Base-by-base conservation (phyloP, 2,113 vertebrate species). In the Macquaria australasica region DNA sequence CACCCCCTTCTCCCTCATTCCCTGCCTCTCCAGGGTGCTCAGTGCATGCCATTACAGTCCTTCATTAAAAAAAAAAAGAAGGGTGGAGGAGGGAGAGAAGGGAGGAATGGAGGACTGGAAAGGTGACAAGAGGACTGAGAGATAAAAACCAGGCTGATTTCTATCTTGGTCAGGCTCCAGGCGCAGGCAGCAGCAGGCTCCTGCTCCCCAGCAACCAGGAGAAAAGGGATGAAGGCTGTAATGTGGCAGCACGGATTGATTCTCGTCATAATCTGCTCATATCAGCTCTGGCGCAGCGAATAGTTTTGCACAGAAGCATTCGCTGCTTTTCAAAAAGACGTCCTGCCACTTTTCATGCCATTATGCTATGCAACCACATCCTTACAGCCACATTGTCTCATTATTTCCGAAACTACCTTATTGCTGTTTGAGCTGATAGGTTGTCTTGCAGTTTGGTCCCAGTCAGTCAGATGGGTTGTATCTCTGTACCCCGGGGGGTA, bases 231-330 rank as follows among this genome's bases (percentile, higher is more conserved):
- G 82, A 84, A 69, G 87, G 68, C 81, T 89, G 84, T 88, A 87
- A 93, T 87, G 89, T 91, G 89, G 75, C 89, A 88, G 83, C 77
- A 31, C 64, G 51, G 90, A 93, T 87, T 88, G 89, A 93, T 91
- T 89, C 86, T 76, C 77, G 25, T 84, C 85, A 75, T 85, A 92
- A 85, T 87, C 90, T 77, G 51, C 83, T 83, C 72, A 78, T 81
- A 82, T 89, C 92, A 82, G 84, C 79, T 87, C 82, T 83, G 82
- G 25, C 28, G 23, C 84, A 83, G 34, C 1, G 2, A 56, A 41
- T 74, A 69, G 77, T 69, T 90, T 79, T 77, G 73, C 84, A 83
- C 79, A 77, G 83, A 78, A 76, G 71, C 73, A 51, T 37, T 73
- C 5, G 37, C 45, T 23, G 68, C 48, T 82, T 89, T 85, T 79